Base-by-base conservation (phyloP, 2,113 vertebrate species). In the Isichthys henryi region DNA sequence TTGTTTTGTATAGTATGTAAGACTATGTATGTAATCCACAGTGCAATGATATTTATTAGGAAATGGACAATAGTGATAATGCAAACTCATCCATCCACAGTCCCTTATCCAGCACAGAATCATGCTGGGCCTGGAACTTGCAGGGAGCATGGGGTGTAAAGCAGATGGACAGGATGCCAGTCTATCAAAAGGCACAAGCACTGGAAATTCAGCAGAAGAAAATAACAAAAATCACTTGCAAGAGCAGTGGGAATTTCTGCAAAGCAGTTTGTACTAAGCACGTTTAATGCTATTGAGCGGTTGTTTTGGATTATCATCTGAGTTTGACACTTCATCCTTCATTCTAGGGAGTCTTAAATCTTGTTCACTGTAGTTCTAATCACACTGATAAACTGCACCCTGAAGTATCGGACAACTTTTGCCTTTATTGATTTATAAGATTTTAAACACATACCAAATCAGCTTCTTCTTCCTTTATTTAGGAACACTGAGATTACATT, bases 361-460 rank as follows among this genome's bases (percentile, higher is more conserved):
- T 80, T 80, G 35, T 80, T 35, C 74, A 43, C 31, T 43, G 74
- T 80, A 43, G 74, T 27, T 35, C 74, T 43, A 80, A 80, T 39
- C 74, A 80, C 74, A 80, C 74, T 43, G 35, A 80, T 80, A 39
- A 80, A 80, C 74, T 39, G 74, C 74, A 80, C 74, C 31, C 74
- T 80, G 35, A 80, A 43, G 17, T 80, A 80, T 80, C 13, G 35
- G 35, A 80, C 43, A 80, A 80, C 74, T 80, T 80, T 80, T 80
- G 74, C 74, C 74, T 80, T 80, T 80, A 80, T 80, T 43, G 74
- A 80, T 80, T 80, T 35, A 80, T 77, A 80, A 80, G 74, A 80
- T 35, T 80, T 43, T 80, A 80, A 80, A 39, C 74, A 80, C 74
- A 80, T 80, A 39, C 5, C 74, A 80, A 80, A 80, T 80, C 74